phyloP scores from a whole-genome alignment of 2,888 invertebrate species.

The Leptinotarsa haldemani region DNA sequence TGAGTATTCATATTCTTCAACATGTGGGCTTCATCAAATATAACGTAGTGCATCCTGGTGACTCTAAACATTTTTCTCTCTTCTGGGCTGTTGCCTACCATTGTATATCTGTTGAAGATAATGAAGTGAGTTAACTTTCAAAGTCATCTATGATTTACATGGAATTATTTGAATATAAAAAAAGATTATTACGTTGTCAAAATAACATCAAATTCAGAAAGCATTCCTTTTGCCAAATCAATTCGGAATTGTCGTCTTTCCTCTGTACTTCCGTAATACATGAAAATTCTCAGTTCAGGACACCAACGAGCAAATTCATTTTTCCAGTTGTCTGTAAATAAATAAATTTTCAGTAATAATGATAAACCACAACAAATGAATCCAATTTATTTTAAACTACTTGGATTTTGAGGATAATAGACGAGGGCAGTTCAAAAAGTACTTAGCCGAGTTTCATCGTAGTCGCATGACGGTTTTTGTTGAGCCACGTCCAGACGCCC shows the following conservation, averaged over 20 bases:
- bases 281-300: constrained; percentile 80
- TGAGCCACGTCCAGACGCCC: too few relatives aligned
- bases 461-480: too few relatives aligned
- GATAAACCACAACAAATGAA: too few relatives aligned
- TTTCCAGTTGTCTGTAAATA: constrained; percentile 81
- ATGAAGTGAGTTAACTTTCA: too few relatives aligned
- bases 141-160: too few relatives aligned
- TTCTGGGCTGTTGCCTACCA: constrained; percentile 88
- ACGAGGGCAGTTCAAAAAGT: too few relatives aligned
- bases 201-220: constrained; percentile 83
- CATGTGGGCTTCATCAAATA: constrained; percentile 99
- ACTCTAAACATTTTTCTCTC: constrained; percentile 92
- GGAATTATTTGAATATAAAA: background rate
- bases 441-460: too few relatives aligned
- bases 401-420: too few relatives aligned
- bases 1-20: constrained; percentile 96
- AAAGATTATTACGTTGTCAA: constrained; percentile 82
- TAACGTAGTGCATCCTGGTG: constrained; percentile 88
- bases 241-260: constrained; percentile 83
- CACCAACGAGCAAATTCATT: constrained; percentile 84
- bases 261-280: constrained; percentile 90
- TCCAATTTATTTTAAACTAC: background rate
- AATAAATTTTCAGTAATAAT: background rate
- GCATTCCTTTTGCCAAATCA: constrained; percentile 78
- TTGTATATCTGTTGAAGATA: constrained; percentile 70